Conservation (phyloP, 2,888 invertebrate species). For the Drymonia ruficornis region DNA sequence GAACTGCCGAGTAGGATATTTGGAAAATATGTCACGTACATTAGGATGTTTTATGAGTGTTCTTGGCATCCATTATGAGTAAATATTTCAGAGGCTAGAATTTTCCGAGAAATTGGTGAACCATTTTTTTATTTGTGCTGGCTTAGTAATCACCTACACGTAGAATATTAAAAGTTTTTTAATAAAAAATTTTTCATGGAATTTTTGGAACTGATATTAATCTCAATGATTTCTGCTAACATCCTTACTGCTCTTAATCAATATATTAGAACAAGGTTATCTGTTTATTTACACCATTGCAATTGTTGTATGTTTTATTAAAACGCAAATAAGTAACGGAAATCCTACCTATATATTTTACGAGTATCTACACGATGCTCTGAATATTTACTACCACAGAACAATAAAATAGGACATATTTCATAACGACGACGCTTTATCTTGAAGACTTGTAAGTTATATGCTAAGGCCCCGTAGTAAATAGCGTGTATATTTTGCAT, state of each 20-base stretch:
- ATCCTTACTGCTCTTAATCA: no score
- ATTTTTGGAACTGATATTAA: no score
- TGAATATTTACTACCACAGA: no score
- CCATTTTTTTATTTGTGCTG: neutral
- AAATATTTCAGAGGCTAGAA: neutral
- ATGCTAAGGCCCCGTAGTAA: neutral
- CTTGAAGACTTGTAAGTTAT: neutral
- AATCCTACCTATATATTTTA: no score
- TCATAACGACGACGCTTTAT: neutral
- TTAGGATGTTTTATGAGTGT: neutral
- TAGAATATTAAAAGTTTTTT: no score
- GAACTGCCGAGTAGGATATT: conserved; percentile 6
- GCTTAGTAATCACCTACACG: no score
- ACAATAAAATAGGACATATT: no score
- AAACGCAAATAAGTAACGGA: no score
- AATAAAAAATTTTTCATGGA: no score
- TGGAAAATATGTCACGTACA: conserved; percentile 9
- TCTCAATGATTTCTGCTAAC: no score
- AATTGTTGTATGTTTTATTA: neutral
- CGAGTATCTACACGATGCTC: no score
- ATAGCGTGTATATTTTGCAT: conserved; percentile 14
- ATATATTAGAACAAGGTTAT: neutral
- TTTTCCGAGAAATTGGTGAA: neutral
- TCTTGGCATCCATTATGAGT: conserved; percentile 6
- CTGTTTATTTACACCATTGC: neutral